Base-by-base conservation (phyloP, 2,797 vertebrate species). In the Triplophysa bombifrons region DNA sequence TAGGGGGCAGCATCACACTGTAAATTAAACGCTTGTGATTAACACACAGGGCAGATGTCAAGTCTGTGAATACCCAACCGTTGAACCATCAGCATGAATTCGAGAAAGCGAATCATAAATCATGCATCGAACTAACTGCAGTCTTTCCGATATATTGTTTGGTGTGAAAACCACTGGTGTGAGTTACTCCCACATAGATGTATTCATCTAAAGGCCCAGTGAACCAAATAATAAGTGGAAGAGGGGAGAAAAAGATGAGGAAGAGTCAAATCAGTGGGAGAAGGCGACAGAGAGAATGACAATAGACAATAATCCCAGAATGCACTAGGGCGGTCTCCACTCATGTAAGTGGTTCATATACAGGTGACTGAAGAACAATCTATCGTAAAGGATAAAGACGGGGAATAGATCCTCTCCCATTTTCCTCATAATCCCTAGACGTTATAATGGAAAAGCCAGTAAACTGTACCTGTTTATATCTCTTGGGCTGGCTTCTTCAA, bases 401-500 rank as follows among this genome's bases (percentile, higher is more conserved):
- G 22, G n/a, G 22, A 76, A 72, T 55, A 55, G 19, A 71, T 82
- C 55, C 76, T 55, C 48, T 72, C 58, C 67, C 30, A 64, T 65
- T 72, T 50, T 5, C 53, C 46, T 72, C 8, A 16, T 68, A 60
- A 16, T 76, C 68, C 80, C 68, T 7, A n/a, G 48, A 44, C 27
- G 72, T 73, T 61, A 73, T 72, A 67, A 72, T 30, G 12, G 69
- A 63, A 20, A 73, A 53, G 69, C 51, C 61, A 25, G 27, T 19
- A 51, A 56, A 67, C 25, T 65, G 46, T 25, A 76, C 60, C 67
- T 58, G 51, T 77, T 77, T 51, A 67, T 72, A 65, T 73, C 30
- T 81, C 58, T 27, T 71, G 73, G 74, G 74, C 68, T 76, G 80
- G 38, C 74, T 50, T 60, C 74, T 72, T 56, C 63, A 76, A 66